phyloP scores from a whole-genome alignment of 2,888 invertebrate genomes.

The Agrochola macilenta region DNA sequence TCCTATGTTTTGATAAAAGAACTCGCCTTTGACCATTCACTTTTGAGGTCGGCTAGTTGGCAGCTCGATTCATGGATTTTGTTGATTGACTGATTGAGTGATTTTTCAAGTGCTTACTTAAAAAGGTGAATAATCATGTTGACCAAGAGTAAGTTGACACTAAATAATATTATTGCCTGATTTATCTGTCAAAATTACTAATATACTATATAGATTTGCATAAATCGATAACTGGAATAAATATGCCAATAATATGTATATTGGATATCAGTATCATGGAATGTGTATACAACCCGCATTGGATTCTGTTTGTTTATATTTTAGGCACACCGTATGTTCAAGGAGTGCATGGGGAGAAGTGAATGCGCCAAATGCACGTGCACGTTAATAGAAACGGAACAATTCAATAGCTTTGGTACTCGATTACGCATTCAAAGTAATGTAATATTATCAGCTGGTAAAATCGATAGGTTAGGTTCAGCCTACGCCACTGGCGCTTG shows the following conservation, averaged over 20 bases:
- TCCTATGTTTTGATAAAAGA: slow-evolving; percentile 75
- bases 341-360: slow-evolving; percentile 46
- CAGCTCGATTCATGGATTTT: slow-evolving; percentile 44
- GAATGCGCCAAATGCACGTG: slow-evolving; percentile 65
- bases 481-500: not conserved
- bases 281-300: slow-evolving; percentile 44
- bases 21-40: slow-evolving; percentile 59
- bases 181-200: slow-evolving; percentile 8
- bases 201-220: slow-evolving; percentile 3
- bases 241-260: slow-evolving; percentile 1
- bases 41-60: slow-evolving; percentile 44
- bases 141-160: not conserved
- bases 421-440: slow-evolving; percentile 34
- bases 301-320: slow-evolving; percentile 33
- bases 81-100: too few relatives aligned
- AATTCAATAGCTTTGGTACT: slow-evolving; percentile 46
- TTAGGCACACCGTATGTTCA: slow-evolving; percentile 35
- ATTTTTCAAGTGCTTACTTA: slow-evolving; percentile 31
- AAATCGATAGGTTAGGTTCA: not conserved
- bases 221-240: slow-evolving; percentile 4
- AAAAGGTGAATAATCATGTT: not conserved
- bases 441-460: slow-evolving; percentile 31
- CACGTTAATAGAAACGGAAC: slow-evolving; percentile 41
- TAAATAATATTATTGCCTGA: not conserved
- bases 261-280: slow-evolving; percentile 7